A percentile compares a stretch with the other conserved stretches of the same genome.
Evolutionary conservation across 2,797 vertebrate genomes (phyloP).

Genomic region (Platyrinchus mystaceus): DNA sequence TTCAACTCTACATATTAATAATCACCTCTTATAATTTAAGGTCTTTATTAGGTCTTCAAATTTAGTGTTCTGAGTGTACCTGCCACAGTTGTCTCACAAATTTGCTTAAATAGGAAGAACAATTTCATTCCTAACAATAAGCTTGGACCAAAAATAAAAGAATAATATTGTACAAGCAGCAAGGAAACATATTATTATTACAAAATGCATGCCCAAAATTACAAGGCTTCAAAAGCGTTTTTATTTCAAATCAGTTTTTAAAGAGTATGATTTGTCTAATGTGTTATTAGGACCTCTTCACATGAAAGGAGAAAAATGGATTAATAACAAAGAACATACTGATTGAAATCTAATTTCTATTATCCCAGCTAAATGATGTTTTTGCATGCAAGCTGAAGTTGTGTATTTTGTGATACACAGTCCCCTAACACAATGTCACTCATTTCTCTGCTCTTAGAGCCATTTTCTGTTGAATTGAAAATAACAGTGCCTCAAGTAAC

Average conservation of each 20-base stretch:
- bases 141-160: neutral
- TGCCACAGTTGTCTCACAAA: neutral
- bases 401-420: neutral
- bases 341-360: conserved; percentile 71
- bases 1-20: neutral
- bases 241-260: conserved; percentile 46
- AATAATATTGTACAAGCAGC: neutral
- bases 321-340: conserved; percentile 61
- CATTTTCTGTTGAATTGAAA: conserved; percentile 12
- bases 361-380: conserved; percentile 48
- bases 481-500: neutral
- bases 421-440: neutral
- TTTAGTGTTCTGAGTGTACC: neutral
- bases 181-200: neutral
- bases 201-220: conserved; percentile 4
- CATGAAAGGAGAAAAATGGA: conserved; percentile 60
- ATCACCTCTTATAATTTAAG: neutral
- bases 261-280: conserved; percentile 47
- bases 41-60: neutral
- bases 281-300: conserved; percentile 56
- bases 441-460: neutral
- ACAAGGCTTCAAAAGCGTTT: conserved; percentile 39
- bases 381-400: conserved; percentile 14
- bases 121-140: neutral
- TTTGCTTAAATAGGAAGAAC: neutral